phyloP scores from a whole-genome alignment of 1,140 invertebrate genomes.

The Odontomachus brunneus region DNA sequence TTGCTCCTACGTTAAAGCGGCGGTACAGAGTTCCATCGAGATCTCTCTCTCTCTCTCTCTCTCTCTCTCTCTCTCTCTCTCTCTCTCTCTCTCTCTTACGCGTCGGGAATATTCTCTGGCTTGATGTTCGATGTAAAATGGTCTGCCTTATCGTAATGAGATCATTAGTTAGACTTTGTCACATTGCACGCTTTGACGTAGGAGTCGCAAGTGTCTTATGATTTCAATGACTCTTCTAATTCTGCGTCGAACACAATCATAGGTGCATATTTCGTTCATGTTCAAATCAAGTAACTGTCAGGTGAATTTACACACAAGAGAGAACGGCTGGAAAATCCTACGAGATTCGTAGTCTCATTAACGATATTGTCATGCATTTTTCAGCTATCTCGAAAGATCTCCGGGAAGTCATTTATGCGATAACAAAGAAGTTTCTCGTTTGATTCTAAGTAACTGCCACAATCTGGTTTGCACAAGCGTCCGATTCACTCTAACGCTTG shows the following conservation, averaged over 20 bases:
- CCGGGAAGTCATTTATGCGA: too few species aligned
- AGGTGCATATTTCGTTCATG: neutral
- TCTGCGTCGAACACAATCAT: neutral
- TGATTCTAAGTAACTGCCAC: too few species aligned
- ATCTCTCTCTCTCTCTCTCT: too few species aligned
- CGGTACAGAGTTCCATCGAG: neutral
- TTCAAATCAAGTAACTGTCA: neutral
- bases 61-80: too few species aligned
- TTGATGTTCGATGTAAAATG: neutral
- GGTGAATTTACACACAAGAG: neutral
- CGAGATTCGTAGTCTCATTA: too few species aligned
- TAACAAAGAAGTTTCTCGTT: too few species aligned
- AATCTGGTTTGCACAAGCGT: too few species aligned
- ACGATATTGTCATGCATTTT: too few species aligned
- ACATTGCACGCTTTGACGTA: neutral
- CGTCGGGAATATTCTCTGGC: neutral
- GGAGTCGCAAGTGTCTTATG: neutral
- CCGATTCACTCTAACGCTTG: too few species aligned
- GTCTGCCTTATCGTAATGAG: neutral
- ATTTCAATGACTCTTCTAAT: slow-evolving; percentile 6
- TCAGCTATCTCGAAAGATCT: too few species aligned
- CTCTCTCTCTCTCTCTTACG: neutral
- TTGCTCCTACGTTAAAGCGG: neutral
- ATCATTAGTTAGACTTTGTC: neutral
- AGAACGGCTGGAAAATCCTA: too few species aligned